Conservation (phyloP, 1,140 invertebrate species). For the Eriosoma lanigerum region DNA sequence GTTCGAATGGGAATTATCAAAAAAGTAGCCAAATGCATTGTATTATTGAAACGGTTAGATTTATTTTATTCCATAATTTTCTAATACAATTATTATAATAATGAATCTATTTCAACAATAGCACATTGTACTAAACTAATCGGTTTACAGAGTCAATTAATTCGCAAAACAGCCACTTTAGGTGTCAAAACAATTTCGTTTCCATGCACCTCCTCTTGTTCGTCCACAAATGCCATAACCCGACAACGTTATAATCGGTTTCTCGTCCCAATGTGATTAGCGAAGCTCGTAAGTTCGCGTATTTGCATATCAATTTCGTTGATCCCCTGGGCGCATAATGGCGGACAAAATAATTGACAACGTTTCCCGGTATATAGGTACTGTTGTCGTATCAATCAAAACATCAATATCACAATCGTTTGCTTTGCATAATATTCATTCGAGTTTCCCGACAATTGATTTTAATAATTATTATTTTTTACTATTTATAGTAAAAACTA, state of each 20-base stretch:
- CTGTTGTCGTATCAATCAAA: slow-evolving; percentile 1
- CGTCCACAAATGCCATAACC: background rate
- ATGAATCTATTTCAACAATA: background rate
- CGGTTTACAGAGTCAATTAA: background rate
- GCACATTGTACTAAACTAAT: too few relatives aligned
- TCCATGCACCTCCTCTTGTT: too few relatives aligned
- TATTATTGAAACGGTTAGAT: too few relatives aligned
- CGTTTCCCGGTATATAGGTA: background rate
- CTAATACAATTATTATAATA: too few relatives aligned
- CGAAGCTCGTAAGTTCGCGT: slow-evolving; percentile 8
- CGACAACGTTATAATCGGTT: slow-evolving; percentile 13
- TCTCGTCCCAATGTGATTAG: slow-evolving; percentile 37
- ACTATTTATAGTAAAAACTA: background rate
- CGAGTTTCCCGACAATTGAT: background rate
- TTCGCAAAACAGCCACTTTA: background rate
- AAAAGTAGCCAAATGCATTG: too few relatives aligned
- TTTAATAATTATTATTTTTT: slow-evolving; percentile 20
- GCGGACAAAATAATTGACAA: background rate
- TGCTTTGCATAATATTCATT: slow-evolving; percentile 32
- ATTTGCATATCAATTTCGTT: slow-evolving; percentile 42
- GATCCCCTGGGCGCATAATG: background rate
- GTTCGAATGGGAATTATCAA: too few relatives aligned
- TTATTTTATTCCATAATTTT: too few relatives aligned
- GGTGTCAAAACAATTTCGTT: background rate
- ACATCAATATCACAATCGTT: slow-evolving; percentile 24